These are phyloP conservation scores for Istiophorus platypterus DNA, from an alignment of 2,113 vertebrate genomes.

Conservation along the genomic window DNA sequence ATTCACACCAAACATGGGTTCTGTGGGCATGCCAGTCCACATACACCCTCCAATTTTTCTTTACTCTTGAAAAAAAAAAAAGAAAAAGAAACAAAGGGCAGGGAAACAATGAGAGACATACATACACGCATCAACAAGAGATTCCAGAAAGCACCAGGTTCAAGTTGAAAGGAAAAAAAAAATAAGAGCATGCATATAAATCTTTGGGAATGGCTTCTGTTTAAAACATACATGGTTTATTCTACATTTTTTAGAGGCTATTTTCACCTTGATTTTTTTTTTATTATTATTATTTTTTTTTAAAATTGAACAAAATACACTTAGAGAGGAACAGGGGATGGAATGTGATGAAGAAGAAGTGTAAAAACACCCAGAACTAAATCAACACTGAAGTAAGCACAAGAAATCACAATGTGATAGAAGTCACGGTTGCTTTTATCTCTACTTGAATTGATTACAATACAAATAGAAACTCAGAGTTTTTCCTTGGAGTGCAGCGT, in stretches of 20 bases:
- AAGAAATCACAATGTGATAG: conserved; percentile 69
- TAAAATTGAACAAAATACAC: conserved; percentile 59
- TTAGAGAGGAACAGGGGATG: conserved; percentile 36
- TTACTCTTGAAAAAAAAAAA: conserved; percentile 57
- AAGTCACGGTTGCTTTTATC: conserved; percentile 73
- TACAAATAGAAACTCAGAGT: conserved; percentile 70
- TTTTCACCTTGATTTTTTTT: conserved; percentile 68
- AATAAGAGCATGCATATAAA: conserved; percentile 81
- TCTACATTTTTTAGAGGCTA: conserved; percentile 78
- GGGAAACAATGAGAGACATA: conserved; percentile 58
- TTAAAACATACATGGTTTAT: conserved; percentile 82
- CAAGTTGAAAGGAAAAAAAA: conserved; percentile 64
- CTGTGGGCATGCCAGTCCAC: conserved; percentile 65
- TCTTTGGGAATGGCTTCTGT: conserved; percentile 80
- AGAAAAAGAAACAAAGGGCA: conserved; percentile 44
- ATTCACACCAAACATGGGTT: conserved; percentile 80
- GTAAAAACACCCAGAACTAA: conserved; percentile 48
- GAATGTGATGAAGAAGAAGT: conserved; percentile 58
- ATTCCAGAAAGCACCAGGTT: conserved; percentile 71
- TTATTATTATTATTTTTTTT: not conserved
- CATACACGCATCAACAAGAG: conserved; percentile 68
- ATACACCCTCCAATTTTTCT: conserved; percentile 61
- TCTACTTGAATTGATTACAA: conserved; percentile 78
- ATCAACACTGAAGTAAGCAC: conserved; percentile 71
- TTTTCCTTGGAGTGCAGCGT: conserved; percentile 60